These are phyloP conservation scores for Eremobia ochroleuca DNA, from an alignment of 2,888 invertebrate genomes.

Conservation along the genomic window DNA sequence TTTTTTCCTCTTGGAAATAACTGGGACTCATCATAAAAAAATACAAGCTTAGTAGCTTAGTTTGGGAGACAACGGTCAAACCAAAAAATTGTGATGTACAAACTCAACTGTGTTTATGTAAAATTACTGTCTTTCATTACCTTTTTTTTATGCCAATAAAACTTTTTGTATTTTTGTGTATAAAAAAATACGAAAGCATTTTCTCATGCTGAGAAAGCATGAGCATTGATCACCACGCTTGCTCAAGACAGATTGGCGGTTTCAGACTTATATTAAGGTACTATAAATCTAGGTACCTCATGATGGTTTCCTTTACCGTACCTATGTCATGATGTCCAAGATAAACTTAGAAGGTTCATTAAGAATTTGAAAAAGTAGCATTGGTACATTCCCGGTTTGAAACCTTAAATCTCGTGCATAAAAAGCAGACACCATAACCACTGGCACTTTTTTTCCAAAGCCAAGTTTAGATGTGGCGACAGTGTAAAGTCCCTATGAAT, in stretches of 20 bases:
- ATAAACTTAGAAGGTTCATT: not conserved
- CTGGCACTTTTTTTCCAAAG: not conserved
- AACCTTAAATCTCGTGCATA: not conserved
- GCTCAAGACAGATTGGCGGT: not conserved
- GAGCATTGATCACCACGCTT: not conserved
- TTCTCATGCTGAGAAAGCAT: not conserved
- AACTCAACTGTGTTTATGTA: not conserved
- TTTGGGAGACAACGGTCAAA: not conserved
- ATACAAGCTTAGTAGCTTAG: not conserved
- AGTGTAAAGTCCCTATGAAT: slow-evolving; percentile 53
- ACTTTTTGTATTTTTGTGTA: too few species aligned
- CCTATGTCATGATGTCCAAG: not conserved
- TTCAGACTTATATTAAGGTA: not conserved
- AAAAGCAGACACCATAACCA: not conserved
- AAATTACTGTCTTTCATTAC: not conserved
- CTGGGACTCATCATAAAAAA: not conserved
- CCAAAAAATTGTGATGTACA: not conserved
- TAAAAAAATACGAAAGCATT: not conserved
- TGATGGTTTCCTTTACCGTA: not conserved
- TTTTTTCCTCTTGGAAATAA: not conserved
- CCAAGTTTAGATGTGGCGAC: slow-evolving; percentile 12
- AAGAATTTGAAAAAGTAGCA: not conserved
- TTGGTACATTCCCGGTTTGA: not conserved
- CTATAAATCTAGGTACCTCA: not conserved
- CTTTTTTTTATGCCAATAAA: not conserved